Base-by-base conservation (phyloP, 2,888 invertebrate genomes). In the Apomyelois bistriatella region DNA sequence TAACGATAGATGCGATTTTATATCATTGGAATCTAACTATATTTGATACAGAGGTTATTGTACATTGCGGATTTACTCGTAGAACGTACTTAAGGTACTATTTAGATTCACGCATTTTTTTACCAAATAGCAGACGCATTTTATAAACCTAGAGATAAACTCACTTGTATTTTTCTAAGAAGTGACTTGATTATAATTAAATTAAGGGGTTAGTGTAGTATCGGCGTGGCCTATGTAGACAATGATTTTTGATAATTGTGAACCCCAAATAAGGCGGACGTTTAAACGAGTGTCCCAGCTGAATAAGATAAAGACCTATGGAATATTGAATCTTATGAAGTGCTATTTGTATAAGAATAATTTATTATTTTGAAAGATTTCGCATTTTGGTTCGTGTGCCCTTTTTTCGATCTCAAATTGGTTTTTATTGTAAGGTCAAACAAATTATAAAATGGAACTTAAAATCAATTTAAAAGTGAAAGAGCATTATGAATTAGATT, bases 31-130 rank as follows among this genome's bases (percentile, higher is more conserved):
- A 67, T 69, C 59, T 58, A 65, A 75, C 71, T 76, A 80, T 75
- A 78, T 82, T 80, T 79, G 76, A 78, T 79, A 82, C 74, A 60
- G 63, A 66, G 40, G 40, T 22, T 52, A 48, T 48, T 48, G 48
- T 50, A 50, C 30, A 37, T 17, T 52, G 37, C 37, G 7, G 40
- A 35, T 36, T 41, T 30, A 32, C 49, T 48, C 28, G 16, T 32
- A 40, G 41, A 32, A 9, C 32, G 46, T 46, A 35, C 30, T 16
- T 0, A 32, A 46, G 46, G 46, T 46, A 46, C 46, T 46, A 30
- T 41, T 46, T 32, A 46, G 46, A 16, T 46, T 46, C 10, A 32
- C 16, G 46, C 32, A 46, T 46, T 46, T 46, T 40, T 35, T 5
- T 38, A 50, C 50, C 30, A 32, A 32, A 40, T 12, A 9, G 42